Evolutionary conservation across 2,113 vertebrate genomes (phyloP).

Genomic region (Clinocottus analis): DNA sequence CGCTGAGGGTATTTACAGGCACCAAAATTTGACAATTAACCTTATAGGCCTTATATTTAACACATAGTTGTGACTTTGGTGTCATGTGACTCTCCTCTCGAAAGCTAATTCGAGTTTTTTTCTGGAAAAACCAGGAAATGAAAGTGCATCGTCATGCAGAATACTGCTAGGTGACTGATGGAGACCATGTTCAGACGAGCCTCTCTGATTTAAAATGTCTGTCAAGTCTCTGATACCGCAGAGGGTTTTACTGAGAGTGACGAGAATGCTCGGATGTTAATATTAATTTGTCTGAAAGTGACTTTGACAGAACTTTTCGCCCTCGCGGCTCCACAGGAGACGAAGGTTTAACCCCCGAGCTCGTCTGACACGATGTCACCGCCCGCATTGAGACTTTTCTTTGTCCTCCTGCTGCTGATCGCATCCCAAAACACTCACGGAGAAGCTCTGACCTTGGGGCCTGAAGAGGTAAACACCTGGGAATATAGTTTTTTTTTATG

Average conservation of each 20-base stretch:
- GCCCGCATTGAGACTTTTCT: constrained; percentile 30
- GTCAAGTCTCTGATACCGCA: neutral
- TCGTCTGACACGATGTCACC: constrained; percentile 38
- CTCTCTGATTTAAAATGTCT: constrained; percentile 3
- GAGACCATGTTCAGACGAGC: neutral
- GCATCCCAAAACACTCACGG: constrained; percentile 32
- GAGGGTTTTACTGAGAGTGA: neutral
- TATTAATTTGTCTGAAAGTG: constrained; percentile 19
- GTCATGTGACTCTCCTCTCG: neutral
- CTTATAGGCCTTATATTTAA: no score
- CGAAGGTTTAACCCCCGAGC: constrained; percentile 31
- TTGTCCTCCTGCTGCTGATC: constrained; percentile 54
- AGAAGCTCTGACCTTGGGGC: constrained; percentile 58
- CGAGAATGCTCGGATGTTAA: constrained; percentile 26
- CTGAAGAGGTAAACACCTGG: constrained; percentile 29
- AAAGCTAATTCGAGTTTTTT: neutral
- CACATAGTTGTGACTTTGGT: neutral
- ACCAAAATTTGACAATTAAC: no score
- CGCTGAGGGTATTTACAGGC: no score
- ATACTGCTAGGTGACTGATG: neutral
- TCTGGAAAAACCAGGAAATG: neutral
- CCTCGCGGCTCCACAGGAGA: constrained; percentile 14
- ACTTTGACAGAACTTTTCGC: constrained; percentile 35
- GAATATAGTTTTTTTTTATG: constrained; percentile 1
- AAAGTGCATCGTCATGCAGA: neutral